A percentile compares a stretch with the other conserved stretches of the same genome.
These are phyloP conservation scores for Pogonocichla stellata DNA, from an alignment of 2,113 vertebrate species.

Conservation along the genomic window DNA sequence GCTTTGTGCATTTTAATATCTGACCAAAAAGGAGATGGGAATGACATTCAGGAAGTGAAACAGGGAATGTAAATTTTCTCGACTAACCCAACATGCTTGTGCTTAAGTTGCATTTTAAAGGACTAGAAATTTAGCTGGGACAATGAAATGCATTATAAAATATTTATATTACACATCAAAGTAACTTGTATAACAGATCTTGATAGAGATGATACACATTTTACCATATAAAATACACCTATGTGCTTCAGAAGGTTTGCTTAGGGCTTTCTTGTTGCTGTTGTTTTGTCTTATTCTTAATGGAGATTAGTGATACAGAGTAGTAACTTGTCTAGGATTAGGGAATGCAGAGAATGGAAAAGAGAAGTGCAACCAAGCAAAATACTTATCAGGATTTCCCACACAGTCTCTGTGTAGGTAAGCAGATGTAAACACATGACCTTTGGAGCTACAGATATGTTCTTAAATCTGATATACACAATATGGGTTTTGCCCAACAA, in stretches of 20 bases:
- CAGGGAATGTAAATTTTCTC: neutral
- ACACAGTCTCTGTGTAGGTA: neutral
- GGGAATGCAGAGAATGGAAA: neutral
- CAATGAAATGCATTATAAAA: neutral
- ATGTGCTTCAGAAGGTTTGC: neutral
- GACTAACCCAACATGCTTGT: neutral
- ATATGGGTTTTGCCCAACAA: constrained; percentile 7
- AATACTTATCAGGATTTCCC: neutral
- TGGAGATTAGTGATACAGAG: neutral
- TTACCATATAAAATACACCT: neutral
- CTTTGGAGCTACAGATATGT: neutral
- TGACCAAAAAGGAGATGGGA: neutral
- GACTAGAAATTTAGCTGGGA: neutral
- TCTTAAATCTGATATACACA: neutral
- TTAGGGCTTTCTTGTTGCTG: neutral
- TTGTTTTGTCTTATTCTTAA: neutral
- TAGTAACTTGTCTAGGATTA: neutral
- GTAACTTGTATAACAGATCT: neutral
- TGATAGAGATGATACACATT: neutral
- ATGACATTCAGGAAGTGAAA: neutral
- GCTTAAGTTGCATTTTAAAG: neutral
- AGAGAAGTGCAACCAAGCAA: neutral
- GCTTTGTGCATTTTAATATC: constrained; percentile 14
- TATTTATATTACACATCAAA: neutral
- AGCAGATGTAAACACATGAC: neutral